Evolutionary conservation across 2,888 invertebrate species (phyloP), one percentile per base, ranked within the genome.

Genomic region (Vandiemenella viatica): DNA sequence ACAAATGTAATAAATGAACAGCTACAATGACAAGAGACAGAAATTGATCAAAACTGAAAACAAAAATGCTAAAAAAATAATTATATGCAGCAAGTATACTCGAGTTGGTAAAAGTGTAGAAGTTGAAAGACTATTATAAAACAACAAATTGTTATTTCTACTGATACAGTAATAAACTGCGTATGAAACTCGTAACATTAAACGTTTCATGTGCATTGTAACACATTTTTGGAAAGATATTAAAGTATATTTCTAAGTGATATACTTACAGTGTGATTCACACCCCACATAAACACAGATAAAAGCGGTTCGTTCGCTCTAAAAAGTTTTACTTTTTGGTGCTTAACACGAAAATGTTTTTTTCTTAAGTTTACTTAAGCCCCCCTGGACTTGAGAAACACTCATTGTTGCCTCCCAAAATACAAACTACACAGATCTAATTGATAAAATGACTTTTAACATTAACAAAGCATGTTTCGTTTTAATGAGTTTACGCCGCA

Each of bases 201-300:
- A n/a, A n/a, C n/a, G n/a, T n/a, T n/a, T n/a, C n/a, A n/a, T n/a
- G n/a, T n/a, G n/a, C n/a, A n/a, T n/a, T n/a, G n/a, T n/a, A n/a
- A n/a, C 32, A 32, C 5, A 32, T 32, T 2, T 32, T 13, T 32
- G 2, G 13, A 32, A 3, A 32, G 10, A 13, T 32, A 32, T 32
- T n/a, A 4, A 32, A 26, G 26, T n/a, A 26, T 26, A 32, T 32
- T 32, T 32, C n/a, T 13, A n/a, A 32, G 7, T 32, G n/a, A 17
- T 22, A 43, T 40, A 74, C 83, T 80, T 75, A 96, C 96, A 69
- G 97, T 93, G 68, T 98, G 96, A 76, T 99, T 98, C 62, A 99
- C 91, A 62, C 98, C 98, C 98, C 98, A 98, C 98, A 99, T 98
- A 69, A 98, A 92, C 59, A 98, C 97, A 61, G 95, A 96, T 55